phyloP scores from a whole-genome alignment of 2,888 invertebrate genomes.

The Drosophila prolongata region DNA sequence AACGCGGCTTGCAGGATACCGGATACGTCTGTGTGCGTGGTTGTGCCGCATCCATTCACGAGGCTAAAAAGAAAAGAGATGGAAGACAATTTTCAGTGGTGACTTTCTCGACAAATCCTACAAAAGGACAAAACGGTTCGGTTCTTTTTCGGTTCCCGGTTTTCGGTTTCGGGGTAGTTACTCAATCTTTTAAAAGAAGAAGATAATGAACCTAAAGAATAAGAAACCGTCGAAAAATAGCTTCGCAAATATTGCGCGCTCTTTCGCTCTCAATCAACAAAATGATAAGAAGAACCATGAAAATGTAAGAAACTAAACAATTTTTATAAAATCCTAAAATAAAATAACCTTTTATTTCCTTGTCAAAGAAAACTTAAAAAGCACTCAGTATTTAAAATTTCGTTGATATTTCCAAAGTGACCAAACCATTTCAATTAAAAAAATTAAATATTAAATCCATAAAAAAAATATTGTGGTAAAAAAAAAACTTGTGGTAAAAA shows the following conservation, averaged over 20 bases:
- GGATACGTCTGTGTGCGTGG: constrained; percentile 38
- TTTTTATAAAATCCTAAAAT: neutral
- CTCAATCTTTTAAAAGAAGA: constrained; percentile 5
- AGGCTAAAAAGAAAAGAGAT: constrained; percentile 36
- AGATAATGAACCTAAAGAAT: constrained; percentile 6
- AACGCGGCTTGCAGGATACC: constrained; percentile 47
- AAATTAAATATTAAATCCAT: too few relatives aligned
- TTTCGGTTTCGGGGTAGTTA: constrained; percentile 33
- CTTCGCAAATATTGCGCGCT: constrained; percentile 11
- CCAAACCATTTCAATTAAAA: too few relatives aligned
- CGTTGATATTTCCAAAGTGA: too few relatives aligned
- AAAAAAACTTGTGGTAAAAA: too few relatives aligned
- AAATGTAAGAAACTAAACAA: constrained; percentile 15
- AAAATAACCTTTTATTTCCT: neutral
- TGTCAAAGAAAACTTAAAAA: too few relatives aligned
- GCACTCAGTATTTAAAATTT: too few relatives aligned
- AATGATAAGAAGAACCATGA: neutral
- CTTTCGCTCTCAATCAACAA: neutral
- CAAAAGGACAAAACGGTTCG: constrained; percentile 38
- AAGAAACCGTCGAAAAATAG: constrained; percentile 13
- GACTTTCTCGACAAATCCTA: constrained; percentile 44
- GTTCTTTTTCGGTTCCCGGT: constrained; percentile 29
- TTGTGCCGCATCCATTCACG: constrained; percentile 34
- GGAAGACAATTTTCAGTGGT: constrained; percentile 53
- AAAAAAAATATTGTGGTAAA: too few relatives aligned